These are phyloP conservation scores for Acleris holmiana DNA, from an alignment of 2,888 invertebrate genomes.

Conservation along the genomic window DNA sequence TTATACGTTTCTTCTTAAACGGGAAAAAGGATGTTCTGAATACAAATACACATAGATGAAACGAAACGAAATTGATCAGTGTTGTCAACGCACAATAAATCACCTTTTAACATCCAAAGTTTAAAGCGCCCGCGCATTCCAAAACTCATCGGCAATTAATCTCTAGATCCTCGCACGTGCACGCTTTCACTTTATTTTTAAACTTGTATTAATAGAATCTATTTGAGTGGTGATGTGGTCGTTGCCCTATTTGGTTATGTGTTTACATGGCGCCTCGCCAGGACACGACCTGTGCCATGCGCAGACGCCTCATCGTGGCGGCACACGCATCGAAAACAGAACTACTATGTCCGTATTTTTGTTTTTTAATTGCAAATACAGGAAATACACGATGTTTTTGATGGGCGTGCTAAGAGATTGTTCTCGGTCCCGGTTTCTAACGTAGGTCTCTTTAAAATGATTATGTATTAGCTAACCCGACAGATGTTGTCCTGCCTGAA, in stretches of 20 bases:
- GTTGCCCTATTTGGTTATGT: constrained; percentile 81
- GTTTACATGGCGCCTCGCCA: constrained; percentile 78
- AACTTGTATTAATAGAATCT: constrained; percentile 75
- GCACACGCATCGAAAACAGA: constrained; percentile 26
- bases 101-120: constrained; percentile 12
- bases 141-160: constrained; percentile 57
- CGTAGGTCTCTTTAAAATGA: too few relatives aligned
- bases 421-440: too few relatives aligned
- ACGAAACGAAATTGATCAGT: background rate
- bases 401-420: background rate
- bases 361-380: constrained; percentile 6
- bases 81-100: constrained; percentile 25
- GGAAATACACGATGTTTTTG: background rate
- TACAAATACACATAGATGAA: background rate
- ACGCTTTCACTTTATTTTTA: constrained; percentile 71
- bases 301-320: constrained; percentile 28
- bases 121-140: constrained; percentile 30
- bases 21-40: background rate
- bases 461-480: too few relatives aligned
- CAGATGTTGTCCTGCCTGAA: too few relatives aligned
- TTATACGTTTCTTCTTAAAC: background rate
- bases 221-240: constrained; percentile 75
- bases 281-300: constrained; percentile 40
- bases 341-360: background rate
- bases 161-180: constrained; percentile 66